A percentile compares a stretch with the other conserved stretches of the same genome.
phyloP scores from a whole-genome alignment of 2,113 vertebrate species.

The Chlorodrepanis virens region DNA sequence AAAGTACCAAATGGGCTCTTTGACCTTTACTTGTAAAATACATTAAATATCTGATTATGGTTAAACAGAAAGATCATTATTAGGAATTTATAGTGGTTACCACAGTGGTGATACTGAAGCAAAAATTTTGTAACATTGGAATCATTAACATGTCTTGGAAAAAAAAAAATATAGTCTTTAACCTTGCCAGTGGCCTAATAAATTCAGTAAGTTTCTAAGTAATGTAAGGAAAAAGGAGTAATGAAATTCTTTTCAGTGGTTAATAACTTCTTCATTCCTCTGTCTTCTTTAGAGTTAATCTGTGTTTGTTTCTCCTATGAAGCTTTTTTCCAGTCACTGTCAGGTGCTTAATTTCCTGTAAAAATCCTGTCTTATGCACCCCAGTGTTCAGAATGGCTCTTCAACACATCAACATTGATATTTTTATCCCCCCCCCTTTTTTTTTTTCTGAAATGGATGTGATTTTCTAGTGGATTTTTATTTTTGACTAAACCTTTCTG shows the following conservation, averaged over 20 bases:
- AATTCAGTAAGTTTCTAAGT: neutral
- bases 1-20: neutral
- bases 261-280: neutral
- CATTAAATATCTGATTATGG: neutral
- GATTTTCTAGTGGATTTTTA: neutral
- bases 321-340: neutral
- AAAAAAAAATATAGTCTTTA: neutral
- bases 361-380: neutral
- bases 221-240: neutral
- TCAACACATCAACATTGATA: neutral
- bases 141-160: neutral
- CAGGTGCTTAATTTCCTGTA: neutral
- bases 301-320: neutral
- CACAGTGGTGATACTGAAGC: neutral
- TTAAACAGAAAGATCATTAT: neutral
- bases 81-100: neutral
- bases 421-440: accelerated
- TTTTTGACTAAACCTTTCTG: neutral
- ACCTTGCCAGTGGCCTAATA: neutral
- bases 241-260: neutral
- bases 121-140: neutral
- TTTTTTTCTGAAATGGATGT: neutral
- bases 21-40: neutral
- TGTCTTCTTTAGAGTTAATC: neutral
- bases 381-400: neutral